These are phyloP conservation scores for Mermis nigrescens DNA, from an alignment of 2,888 invertebrate genomes.

Conservation along the genomic window DNA sequence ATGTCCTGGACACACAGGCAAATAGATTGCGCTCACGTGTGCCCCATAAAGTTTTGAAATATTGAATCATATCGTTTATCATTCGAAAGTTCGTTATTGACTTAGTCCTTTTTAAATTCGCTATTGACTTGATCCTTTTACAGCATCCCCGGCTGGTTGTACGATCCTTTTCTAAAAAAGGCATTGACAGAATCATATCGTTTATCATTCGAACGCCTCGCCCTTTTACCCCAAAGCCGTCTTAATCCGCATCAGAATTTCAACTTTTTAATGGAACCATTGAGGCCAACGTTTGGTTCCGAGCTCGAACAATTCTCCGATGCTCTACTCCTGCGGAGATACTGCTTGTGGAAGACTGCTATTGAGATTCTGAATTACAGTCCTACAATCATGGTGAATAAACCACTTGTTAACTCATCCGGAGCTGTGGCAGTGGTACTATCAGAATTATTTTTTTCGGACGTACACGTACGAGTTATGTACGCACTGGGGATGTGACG, in stretches of 20 bases:
- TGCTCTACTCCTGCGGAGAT: neutral
- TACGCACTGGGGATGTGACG: too few species aligned
- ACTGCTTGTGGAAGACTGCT: neutral
- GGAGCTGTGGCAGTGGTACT: too few species aligned
- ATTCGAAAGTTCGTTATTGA: neutral
- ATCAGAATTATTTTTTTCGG: too few species aligned
- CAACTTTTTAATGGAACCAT: neutral
- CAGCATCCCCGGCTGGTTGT: neutral
- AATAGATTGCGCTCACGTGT: too few species aligned
- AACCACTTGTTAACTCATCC: too few species aligned
- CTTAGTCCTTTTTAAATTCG: neutral
- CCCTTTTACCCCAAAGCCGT: neutral
- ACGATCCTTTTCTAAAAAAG: neutral
- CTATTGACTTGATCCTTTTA: neutral
- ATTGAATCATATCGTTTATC: neutral
- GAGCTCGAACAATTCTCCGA: neutral
- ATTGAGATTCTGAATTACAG: too few species aligned
- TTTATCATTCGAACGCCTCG: neutral
- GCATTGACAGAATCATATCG: neutral
- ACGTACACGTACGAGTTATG: too few species aligned
- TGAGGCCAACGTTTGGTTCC: neutral
- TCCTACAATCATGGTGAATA: too few species aligned
- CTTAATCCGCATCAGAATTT: neutral
- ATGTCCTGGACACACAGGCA: too few species aligned
- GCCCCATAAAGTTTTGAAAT: too few species aligned